These are phyloP conservation scores for Halictus ligatus DNA, from an alignment of 2,888 invertebrate species.

Conservation along the genomic window DNA sequence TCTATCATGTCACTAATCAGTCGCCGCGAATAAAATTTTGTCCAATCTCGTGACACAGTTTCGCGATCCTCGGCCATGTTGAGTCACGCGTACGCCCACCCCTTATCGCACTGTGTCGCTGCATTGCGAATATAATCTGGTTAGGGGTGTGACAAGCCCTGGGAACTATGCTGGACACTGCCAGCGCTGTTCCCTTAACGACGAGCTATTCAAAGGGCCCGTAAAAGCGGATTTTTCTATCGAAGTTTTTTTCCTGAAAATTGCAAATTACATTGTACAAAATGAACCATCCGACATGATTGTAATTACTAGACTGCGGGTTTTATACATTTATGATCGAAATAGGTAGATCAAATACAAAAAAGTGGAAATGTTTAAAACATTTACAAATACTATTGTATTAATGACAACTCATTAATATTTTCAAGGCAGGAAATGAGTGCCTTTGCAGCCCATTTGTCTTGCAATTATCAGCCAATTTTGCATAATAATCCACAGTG, in stretches of 20 bases:
- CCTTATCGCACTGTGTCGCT: slow-evolving; percentile 41
- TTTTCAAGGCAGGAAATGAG: background rate
- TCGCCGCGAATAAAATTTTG: background rate
- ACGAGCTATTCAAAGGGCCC: background rate
- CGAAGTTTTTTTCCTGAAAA: background rate
- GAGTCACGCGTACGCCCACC: slow-evolving; percentile 11
- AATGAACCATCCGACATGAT: background rate
- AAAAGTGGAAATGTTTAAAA: no score
- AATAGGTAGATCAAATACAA: background rate
- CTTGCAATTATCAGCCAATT: background rate
- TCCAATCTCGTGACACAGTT: background rate
- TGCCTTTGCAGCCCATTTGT: no score
- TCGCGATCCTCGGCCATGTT: background rate
- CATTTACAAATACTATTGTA: no score
- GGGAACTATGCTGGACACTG: slow-evolving; percentile 32
- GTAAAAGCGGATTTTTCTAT: background rate
- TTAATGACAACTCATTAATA: no score
- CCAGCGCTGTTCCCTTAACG: slow-evolving; percentile 19
- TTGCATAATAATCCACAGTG: background rate
- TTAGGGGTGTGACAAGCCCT: slow-evolving; percentile 49
- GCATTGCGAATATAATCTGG: slow-evolving; percentile 56
- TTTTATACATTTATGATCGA: background rate
- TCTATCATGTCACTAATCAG: slow-evolving; percentile 5
- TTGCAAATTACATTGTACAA: background rate
- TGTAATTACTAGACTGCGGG: background rate